These are phyloP conservation scores for Pangasius macronema DNA, from an alignment of 2,797 vertebrate genomes.

Conservation along the genomic window DNA sequence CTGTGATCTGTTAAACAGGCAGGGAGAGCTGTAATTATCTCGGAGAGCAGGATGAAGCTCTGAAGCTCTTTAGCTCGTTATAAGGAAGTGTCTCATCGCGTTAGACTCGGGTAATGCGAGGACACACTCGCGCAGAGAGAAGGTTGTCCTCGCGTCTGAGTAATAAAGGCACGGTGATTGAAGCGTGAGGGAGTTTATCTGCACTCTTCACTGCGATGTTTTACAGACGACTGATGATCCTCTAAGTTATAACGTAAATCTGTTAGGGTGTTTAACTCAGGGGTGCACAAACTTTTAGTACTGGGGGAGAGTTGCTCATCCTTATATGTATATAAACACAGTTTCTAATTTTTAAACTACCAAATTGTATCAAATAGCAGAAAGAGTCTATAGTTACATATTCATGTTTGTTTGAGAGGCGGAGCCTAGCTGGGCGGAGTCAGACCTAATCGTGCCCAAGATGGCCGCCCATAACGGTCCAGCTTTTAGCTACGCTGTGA, in stretches of 20 bases:
- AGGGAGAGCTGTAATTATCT: slow-evolving; percentile 76
- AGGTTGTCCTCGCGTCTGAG: slow-evolving; percentile 18
- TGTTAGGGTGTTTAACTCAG: not conserved
- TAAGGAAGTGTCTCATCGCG: slow-evolving; percentile 60
- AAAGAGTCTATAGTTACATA: not conserved
- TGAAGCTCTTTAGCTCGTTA: slow-evolving; percentile 72
- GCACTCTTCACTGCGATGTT: not conserved
- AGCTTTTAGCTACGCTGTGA: no score
- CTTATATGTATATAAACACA: not conserved
- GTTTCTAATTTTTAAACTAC: not conserved
- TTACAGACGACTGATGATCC: slow-evolving; percentile 7
- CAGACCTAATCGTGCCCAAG: not conserved
- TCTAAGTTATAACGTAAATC: not conserved
- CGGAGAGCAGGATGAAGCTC: slow-evolving; percentile 65
- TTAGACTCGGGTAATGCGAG: slow-evolving; percentile 36
- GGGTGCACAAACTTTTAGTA: not conserved
- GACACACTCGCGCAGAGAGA: slow-evolving; percentile 12
- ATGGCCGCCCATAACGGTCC: no score
- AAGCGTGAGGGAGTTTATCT: slow-evolving; percentile 23
- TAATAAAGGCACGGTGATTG: slow-evolving; percentile 20
- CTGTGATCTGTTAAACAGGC: slow-evolving; percentile 68
- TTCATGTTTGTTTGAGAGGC: not conserved
- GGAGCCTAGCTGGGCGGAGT: not conserved
- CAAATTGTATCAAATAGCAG: not conserved
- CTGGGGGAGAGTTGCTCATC: not conserved